Conservation (phyloP, 2,113 vertebrate species). For the Bubo blakistoni region DNA sequence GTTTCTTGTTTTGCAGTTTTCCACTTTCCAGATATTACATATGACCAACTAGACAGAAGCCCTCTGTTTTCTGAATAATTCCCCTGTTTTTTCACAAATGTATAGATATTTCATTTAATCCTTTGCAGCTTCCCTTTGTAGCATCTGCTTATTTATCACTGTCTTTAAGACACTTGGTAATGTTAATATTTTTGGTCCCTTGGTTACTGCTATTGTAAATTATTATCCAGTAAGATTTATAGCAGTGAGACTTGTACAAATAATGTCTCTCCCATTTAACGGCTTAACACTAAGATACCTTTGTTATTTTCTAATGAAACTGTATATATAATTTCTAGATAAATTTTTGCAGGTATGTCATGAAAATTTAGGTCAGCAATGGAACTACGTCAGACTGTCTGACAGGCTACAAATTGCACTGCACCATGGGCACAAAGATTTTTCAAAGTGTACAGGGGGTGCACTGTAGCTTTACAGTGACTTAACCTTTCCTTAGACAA, state of each 20-base stretch:
- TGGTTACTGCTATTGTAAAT: constrained; percentile 48
- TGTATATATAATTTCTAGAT: not conserved
- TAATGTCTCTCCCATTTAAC: constrained; percentile 39
- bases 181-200: constrained; percentile 50
- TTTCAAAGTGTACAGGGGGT: not conserved
- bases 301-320: constrained; percentile 51
- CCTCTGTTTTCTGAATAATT: constrained; percentile 25
- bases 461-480: not conserved
- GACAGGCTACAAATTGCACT: not conserved
- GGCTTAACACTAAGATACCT: constrained; percentile 4
- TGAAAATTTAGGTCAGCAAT: not conserved
- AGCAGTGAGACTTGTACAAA: constrained; percentile 21
- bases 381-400: not conserved
- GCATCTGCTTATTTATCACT: constrained; percentile 63
- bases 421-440: not conserved
- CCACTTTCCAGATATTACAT: not conserved
- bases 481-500: not conserved
- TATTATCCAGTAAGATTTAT: constrained; percentile 52
- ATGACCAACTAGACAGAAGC: not conserved
- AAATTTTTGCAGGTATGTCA: not conserved
- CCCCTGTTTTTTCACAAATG: not conserved
- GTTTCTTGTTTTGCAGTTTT: constrained; percentile 8
- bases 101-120: constrained; percentile 53
- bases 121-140: constrained; percentile 26
- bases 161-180: constrained; percentile 39